Base-by-base conservation (phyloP, 2,113 vertebrate genomes). In the Phyllopteryx taeniolatus region DNA sequence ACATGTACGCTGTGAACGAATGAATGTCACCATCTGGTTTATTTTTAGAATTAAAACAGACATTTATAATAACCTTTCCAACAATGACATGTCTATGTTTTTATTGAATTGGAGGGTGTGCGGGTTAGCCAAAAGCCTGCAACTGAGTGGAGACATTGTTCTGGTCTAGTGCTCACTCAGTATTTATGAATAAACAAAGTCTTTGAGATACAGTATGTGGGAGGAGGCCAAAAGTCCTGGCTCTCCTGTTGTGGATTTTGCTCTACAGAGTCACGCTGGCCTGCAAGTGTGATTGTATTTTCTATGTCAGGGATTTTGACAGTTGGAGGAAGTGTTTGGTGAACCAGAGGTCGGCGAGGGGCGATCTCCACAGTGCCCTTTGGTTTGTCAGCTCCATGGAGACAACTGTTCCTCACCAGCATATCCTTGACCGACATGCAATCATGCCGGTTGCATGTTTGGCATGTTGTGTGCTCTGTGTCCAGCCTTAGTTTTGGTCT, bases 101-200 rank as follows among this genome's bases (percentile, higher is more conserved):
- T 61, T 61, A 35, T 9, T 61, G 31, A 8, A 19, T 61, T 61
- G 12, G 31, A 59, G 27, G 22, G 12, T 59, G 22, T 14, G 12
- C 31, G 27, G 27, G 0, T 10, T 31, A 59, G 27, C 22, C 22
- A 59, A 59, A 31, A 59, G 56, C 5, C 56, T 31, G 31, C 31
- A 61, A 2, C 14, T 35, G 31, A 61, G 31, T 35, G 7, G 10
- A 35, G 31, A 35, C 59, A 33, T 35, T 19, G 7, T 35, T 61
- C 31, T 35, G 59, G 59, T 9, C 31, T 31, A 61, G 31, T 33
- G 59, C 15, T 35, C 59, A 61, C 15, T 35, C 59, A 61, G 17
- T 61, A 31, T 61, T 61, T 61, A 61, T 35, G 59, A 61, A 61
- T 14, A 61, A 61, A 17, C 59, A 61, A 61, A 61, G 59, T 61